Evolutionary conservation across 2,888 invertebrate species (phyloP).

Genomic region (Eilema caniola): DNA sequence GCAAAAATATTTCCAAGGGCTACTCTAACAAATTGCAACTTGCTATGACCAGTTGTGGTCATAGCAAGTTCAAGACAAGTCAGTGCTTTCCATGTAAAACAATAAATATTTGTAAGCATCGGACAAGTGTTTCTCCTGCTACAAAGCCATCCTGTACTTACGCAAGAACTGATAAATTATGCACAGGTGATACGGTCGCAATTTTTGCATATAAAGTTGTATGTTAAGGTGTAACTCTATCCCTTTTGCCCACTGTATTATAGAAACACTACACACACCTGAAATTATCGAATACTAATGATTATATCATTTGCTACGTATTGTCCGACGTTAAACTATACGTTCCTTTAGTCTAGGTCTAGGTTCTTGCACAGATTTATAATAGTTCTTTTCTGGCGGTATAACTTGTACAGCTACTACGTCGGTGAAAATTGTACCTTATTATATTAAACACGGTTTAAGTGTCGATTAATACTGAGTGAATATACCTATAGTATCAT

Average conservation of each 20-base stretch:
- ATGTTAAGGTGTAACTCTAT: no score
- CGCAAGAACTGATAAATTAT: not conserved
- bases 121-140: slow-evolving; percentile 32
- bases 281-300: not conserved
- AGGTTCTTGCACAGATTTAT: slow-evolving; percentile 54
- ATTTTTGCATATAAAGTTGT: no score
- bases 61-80: no score
- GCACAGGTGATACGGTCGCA: not conserved
- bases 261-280: no score
- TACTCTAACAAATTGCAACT: slow-evolving; percentile 27
- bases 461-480: slow-evolving; percentile 72
- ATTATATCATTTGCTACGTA: slow-evolving; percentile 14
- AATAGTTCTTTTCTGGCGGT: slow-evolving; percentile 54
- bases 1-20: slow-evolving; percentile 27
- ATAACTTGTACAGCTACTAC: slow-evolving; percentile 47
- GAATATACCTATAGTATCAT: slow-evolving; percentile 68
- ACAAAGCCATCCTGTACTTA: not conserved
- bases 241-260: no score
- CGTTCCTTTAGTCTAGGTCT: slow-evolving; percentile 54
- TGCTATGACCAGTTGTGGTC: slow-evolving; percentile 36
- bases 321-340: slow-evolving; percentile 35
- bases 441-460: slow-evolving; percentile 59
- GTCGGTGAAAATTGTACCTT: slow-evolving; percentile 61
- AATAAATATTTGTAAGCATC: slow-evolving; percentile 37
- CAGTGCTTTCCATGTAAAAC: slow-evolving; percentile 45